phyloP scores from a whole-genome alignment of 2,888 invertebrate genomes.

The Metacarcinus magister region DNA sequence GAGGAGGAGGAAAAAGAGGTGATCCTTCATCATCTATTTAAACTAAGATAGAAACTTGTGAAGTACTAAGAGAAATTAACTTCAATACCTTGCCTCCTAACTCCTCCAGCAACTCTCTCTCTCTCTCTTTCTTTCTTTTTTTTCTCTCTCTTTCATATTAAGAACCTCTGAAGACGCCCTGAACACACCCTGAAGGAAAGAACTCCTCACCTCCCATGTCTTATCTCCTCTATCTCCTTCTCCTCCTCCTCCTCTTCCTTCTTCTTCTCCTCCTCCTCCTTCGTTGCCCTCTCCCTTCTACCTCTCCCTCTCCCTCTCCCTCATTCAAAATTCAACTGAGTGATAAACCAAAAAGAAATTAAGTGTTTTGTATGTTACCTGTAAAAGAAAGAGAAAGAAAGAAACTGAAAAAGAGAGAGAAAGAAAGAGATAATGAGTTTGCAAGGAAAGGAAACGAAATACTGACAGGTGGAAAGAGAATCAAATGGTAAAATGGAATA shows the following conservation, averaged over 20 bases:
- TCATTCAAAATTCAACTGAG: neutral
- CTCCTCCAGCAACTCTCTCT: neutral
- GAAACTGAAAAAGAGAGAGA: no score
- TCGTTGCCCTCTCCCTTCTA: neutral
- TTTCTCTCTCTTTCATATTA: neutral
- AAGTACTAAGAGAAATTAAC: no score
- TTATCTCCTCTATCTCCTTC: neutral
- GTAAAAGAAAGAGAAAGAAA: no score
- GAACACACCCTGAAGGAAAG: neutral
- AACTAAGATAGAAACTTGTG: no score
- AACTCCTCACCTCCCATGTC: neutral
- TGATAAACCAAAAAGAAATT: neutral
- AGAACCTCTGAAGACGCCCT: neutral
- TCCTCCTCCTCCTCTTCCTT: neutral
- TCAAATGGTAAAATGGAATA: neutral
- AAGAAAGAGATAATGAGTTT: no score
- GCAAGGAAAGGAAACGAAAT: neutral
- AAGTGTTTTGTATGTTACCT: neutral
- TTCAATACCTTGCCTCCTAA: no score
- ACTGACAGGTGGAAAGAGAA: neutral
- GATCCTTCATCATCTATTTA: no score
- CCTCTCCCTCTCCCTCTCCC: neutral
- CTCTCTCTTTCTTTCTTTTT: slow-evolving; percentile 5
- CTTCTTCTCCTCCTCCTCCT: neutral
- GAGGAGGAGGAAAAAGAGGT: no score